Conservation (phyloP, 2,797 vertebrate species). For the Pygocentrus nattereri region DNA sequence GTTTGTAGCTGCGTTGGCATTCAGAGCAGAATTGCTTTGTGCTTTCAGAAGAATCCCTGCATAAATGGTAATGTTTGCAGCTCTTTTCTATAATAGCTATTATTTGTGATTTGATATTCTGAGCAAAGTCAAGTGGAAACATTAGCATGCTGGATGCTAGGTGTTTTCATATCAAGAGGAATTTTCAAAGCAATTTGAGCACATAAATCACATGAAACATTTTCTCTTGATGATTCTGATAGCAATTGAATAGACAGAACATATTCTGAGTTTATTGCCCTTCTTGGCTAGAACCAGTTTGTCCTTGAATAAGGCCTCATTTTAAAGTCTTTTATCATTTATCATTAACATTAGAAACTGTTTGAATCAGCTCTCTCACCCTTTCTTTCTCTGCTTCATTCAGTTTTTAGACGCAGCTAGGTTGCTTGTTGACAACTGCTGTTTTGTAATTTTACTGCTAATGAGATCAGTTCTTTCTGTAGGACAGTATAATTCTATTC, state of each 20-base stretch:
- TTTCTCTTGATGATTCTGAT: conserved; percentile 16
- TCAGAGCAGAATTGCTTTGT: too few relatives aligned
- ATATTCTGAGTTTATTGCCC: not conserved
- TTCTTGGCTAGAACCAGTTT: conserved; percentile 8
- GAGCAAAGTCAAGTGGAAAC: conserved; percentile 8
- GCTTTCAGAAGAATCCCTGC: too few relatives aligned
- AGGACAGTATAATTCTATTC: too few relatives aligned
- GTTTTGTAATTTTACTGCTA: too few relatives aligned
- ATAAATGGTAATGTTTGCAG: not conserved
- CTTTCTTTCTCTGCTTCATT: too few relatives aligned
- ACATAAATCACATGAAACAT: not conserved
- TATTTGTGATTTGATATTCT: conserved; percentile 7
- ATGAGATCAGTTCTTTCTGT: too few relatives aligned
- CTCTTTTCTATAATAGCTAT: not conserved
- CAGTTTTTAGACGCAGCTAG: too few relatives aligned
- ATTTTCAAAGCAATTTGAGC: not conserved
- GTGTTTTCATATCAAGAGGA: conserved; percentile 12
- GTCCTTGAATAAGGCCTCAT: conserved; percentile 27
- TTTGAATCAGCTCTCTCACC: not conserved
- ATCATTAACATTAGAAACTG: conserved; percentile 45
- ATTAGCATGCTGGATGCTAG: conserved; percentile 2
- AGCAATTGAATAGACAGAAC: conserved; percentile 7
- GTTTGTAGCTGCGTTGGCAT: too few relatives aligned
- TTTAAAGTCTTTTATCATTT: conserved; percentile 19
- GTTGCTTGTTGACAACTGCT: too few relatives aligned